Percentiles rank a stretch among this genome's conserved stretches.
Evolutionary conservation across 2,113 vertebrate genomes (phyloP).

Genomic region (Otus sunia): DNA sequence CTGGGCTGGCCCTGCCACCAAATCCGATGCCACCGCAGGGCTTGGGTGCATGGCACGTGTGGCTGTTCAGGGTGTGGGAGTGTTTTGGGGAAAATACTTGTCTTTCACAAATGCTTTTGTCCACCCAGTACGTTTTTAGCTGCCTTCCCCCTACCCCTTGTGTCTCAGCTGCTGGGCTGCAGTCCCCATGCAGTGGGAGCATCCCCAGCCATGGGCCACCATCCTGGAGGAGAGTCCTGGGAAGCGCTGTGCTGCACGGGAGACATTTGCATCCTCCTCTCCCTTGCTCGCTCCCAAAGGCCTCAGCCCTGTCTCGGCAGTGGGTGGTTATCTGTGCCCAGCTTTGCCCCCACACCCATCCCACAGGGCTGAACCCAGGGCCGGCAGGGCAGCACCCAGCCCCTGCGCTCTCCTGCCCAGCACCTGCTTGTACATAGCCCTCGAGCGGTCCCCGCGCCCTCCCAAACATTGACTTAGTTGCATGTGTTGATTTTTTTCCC

Average conservation of each 20-base stretch:
- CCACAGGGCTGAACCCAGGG: fast-evolving
- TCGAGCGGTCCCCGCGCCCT: fast-evolving
- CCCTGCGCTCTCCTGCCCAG: neutral
- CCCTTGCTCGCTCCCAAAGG: neutral
- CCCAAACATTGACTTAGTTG: neutral
- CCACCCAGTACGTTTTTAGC: neutral
- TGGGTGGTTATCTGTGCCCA: neutral
- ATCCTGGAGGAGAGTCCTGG: neutral
- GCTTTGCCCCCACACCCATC: neutral
- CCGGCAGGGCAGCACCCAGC: fast-evolving
- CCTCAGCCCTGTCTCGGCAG: neutral
- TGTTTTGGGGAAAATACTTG: neutral
- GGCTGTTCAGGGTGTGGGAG: neutral
- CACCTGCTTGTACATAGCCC: constrained; percentile 52
- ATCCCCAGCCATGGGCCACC: neutral
- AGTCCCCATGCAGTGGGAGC: neutral
- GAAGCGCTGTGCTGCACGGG: neutral
- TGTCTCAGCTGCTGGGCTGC: neutral
- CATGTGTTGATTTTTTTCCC: neutral
- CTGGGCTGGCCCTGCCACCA: neutral
- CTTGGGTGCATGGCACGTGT: neutral
- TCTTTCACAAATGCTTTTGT: neutral
- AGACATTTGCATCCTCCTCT: neutral
- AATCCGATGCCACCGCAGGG: neutral
- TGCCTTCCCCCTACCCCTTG: neutral